Conservation (phyloP, 2,888 invertebrate species). For the Perithous albicinctus region DNA sequence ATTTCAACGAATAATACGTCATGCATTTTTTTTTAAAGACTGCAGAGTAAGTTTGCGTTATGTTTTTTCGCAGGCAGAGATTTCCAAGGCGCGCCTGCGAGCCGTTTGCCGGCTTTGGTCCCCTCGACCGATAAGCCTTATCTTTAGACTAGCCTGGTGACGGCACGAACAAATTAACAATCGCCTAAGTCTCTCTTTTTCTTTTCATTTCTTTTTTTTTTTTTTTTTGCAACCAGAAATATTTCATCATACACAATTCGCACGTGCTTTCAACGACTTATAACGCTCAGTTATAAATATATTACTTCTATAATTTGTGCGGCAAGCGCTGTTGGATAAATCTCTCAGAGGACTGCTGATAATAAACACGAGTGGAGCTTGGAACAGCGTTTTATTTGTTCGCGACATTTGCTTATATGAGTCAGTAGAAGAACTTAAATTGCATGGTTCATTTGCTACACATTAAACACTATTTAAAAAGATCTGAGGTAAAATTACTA, state of each 20-base stretch:
- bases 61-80: not conserved
- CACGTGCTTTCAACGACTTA: not conserved
- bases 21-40: not conserved
- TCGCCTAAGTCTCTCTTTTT: not conserved
- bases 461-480: not conserved
- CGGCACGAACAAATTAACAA: not conserved
- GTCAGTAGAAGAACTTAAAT: not conserved
- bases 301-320: not conserved
- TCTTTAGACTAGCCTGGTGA: conserved; percentile 3
- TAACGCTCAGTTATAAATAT: not conserved
- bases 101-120: not conserved
- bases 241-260: not conserved
- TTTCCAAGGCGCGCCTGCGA: not conserved
- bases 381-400: conserved; percentile 12
- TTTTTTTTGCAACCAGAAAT: not conserved
- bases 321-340: not conserved
- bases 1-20: not conserved
- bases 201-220: no score
- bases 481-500: no score
- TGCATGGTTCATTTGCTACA: not conserved
- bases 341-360: not conserved
- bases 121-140: conserved; percentile 56
- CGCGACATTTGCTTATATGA: conserved; percentile 10
- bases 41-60: not conserved
- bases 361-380: conserved; percentile 9